Base-by-base conservation (phyloP, 2,888 invertebrate species). In the Melanchra persicariae region DNA sequence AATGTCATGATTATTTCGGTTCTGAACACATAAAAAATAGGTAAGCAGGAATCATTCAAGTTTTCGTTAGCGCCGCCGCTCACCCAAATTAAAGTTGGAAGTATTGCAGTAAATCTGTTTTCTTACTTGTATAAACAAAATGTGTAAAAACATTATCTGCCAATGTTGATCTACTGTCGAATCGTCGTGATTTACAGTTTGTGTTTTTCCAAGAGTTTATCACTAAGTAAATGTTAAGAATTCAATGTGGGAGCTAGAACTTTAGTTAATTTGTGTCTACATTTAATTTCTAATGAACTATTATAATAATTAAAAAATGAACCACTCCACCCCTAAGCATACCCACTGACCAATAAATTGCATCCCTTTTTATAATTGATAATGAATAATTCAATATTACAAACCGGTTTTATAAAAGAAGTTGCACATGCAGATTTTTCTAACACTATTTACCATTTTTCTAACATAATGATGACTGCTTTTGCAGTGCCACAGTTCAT, bases 1-100 rank as follows among this genome's bases (percentile, higher is more conserved):
- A 88, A 89, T 90, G 84, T 86, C 86, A 77, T 89, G 82, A 89
- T 82, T 69, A 45, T 69, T 81, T 65, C 72, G 47, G 59, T 64
- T 55, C 30, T 59, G 57, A 51, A 12, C 6, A 19, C 26, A 26
- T 58, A 67, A 79, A 70, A 69, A 70, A 63, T 49, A 84, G 86
- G 88, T 87, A 81, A 70, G 84, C 55, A 55, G 37, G 55, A 62
- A 71, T 17, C 34, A 34, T 30, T 1, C 12, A 37, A 55, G 24
- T 58, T 79, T 74, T 70, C 47, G 12, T 60, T 59, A 51, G 37
- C n/a, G n/a, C n/a, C n/a, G n/a, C 51, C 59, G 30, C 55, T n/a
- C n/a, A 52, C 19, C 49, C 22, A 60, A 70, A 65, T 51, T 69
- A 64, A 49, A 69, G 40, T 59, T 70, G 22, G 1, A 71, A 45